Base-by-base conservation (phyloP, 2,797 vertebrate species). In the Lagocephalus sceleratus region DNA sequence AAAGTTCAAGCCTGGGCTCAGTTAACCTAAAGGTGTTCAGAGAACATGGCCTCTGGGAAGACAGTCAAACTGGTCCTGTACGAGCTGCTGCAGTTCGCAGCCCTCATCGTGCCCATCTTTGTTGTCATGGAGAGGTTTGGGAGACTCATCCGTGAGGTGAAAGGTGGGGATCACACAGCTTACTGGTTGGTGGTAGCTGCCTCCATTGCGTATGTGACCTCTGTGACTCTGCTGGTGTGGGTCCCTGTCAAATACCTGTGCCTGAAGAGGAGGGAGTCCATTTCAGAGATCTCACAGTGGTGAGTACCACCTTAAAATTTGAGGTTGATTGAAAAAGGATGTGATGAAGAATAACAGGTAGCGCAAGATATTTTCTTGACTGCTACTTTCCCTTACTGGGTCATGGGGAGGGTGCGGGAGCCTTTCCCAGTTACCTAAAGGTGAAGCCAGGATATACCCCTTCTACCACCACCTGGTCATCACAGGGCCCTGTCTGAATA, bases 151-250 rank as follows among this genome's bases (percentile, higher is more conserved):
- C 57, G 39, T 0, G 19, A 17, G 0, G 1, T 85, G 32, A 85
- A 35, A 49, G 60, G 49, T 4, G 1, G 2, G 2, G 52, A 82
- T 43, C 66, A 5, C 6, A 86, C 83, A 0, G 75, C 81, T 21
- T 94, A 93, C 57, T 94, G 92, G 92, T 84, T 94, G 0, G 82
- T 93, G 50, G 85, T 95, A 71, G 92, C 93, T 0, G 84, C 68
- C 43, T 90, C 92, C 0, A n/a, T 93, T 12, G 93, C 92, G 26
- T 93, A 92, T 12, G 85, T 94, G 62, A 88, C 91, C 47, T 76
- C 88, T 3, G 76, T 43, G 54, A 91, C 85, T 54, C 85, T 95
- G 67, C 75, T 95, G 78, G 90, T 92, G 66, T 92, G 92, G 94
- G 82, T 92, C 49, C 94, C 95, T 38, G 73, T 93, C 21, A 93